Conservation (phyloP, 1,140 invertebrate species). For the Vanessa atalanta region DNA sequence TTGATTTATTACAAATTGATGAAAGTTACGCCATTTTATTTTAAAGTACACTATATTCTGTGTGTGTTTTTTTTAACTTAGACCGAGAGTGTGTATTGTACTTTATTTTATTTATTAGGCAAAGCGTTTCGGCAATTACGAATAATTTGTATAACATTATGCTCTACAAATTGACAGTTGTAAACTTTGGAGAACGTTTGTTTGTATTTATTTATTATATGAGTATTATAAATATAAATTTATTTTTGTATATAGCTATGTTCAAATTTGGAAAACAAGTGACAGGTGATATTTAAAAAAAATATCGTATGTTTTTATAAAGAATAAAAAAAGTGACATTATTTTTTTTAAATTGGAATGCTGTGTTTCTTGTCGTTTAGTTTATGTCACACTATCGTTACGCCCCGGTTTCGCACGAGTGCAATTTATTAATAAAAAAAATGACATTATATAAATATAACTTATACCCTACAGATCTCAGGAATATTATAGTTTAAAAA, state of each 20-base stretch:
- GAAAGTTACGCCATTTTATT: too few relatives aligned
- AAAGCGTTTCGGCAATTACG: constrained; percentile 3
- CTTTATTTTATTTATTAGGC: constrained; percentile 1
- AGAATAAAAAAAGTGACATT: too few relatives aligned
- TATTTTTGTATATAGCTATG: neutral
- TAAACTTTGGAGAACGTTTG: neutral
- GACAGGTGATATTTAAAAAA: neutral
- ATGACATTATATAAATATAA: too few relatives aligned
- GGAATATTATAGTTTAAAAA: too few relatives aligned
- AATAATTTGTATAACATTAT: neutral
- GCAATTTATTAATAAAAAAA: too few relatives aligned
- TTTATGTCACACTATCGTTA: too few relatives aligned
- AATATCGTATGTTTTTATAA: neutral
- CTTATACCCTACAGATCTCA: too few relatives aligned
- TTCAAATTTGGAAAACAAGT: neutral
- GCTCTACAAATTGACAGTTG: neutral
- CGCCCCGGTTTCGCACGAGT: too few relatives aligned
- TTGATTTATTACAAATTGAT: too few relatives aligned
- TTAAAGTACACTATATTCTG: too few relatives aligned
- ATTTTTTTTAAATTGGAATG: too few relatives aligned
- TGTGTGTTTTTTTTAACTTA: neutral
- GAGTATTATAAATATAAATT: neutral
- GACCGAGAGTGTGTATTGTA: neutral
- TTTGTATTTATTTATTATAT: neutral
- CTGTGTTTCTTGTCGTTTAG: too few relatives aligned